Percentiles rank a stretch among this genome's conserved stretches.
These are phyloP conservation scores for Andrena haemorrhoa DNA, from an alignment of 2,888 invertebrate genomes.

Conservation along the genomic window DNA sequence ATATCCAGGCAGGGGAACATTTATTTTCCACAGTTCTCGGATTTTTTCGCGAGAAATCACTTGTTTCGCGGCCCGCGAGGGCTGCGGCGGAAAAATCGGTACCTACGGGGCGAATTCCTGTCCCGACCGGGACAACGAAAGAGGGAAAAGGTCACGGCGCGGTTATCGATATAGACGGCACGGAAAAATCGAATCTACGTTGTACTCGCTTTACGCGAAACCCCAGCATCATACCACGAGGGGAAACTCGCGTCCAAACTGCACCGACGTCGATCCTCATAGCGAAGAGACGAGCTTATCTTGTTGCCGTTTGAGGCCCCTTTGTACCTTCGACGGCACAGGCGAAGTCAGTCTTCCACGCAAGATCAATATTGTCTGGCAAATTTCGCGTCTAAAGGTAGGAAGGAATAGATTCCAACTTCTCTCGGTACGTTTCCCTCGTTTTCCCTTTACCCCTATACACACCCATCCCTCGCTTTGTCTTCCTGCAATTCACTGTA, in stretches of 20 bases:
- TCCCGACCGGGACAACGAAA: conserved; percentile 20
- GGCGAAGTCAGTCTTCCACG: conserved; percentile 59
- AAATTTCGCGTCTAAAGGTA: conserved; percentile 61
- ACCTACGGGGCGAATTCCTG: conserved; percentile 38
- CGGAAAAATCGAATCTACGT: conserved; percentile 54
- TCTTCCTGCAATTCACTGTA: not conserved
- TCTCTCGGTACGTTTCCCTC: conserved; percentile 12
- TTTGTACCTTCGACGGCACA: conserved; percentile 62
- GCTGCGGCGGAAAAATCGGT: conserved; percentile 39
- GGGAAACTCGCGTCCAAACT: conserved; percentile 49
- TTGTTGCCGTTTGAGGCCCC: conserved; percentile 67
- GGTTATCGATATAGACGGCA: conserved; percentile 52
- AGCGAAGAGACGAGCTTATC: conserved; percentile 63
- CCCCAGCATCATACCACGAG: conserved; percentile 55
- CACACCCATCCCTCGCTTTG: not conserved
- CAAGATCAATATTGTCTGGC: conserved; percentile 67
- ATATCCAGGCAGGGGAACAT: not conserved
- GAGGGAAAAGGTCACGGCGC: conserved; percentile 5
- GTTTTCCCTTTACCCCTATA: conserved; percentile 21
- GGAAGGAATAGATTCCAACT: conserved; percentile 58
- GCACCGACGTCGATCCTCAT: conserved; percentile 52
- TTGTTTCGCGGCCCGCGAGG: not conserved
- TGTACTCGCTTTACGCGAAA: conserved; percentile 55
- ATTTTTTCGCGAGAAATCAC: conserved; percentile 5
- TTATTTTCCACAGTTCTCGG: not conserved